Conservation (phyloP, 2,113 vertebrate species). For the Emydura subglobosa region DNA sequence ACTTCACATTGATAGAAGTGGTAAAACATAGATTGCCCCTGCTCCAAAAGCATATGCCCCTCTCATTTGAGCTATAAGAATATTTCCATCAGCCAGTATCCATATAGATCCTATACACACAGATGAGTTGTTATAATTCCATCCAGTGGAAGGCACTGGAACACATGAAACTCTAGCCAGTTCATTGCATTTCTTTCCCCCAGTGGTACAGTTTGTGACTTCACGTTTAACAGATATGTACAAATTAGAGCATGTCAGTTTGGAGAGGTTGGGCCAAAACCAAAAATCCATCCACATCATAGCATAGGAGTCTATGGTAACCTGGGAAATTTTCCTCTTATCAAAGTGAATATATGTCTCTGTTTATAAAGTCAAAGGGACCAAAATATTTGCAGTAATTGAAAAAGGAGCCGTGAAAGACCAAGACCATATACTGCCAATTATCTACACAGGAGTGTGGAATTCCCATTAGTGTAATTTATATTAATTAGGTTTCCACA, state of each 20-base stretch:
- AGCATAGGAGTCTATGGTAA: neutral
- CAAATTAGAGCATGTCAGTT: neutral
- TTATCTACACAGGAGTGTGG: conserved; percentile 56
- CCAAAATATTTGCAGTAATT: conserved; percentile 38
- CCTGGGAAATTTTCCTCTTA: neutral
- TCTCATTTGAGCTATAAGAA: neutral
- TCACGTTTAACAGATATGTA: neutral
- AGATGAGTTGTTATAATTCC: conserved; percentile 25
- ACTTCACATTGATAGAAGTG: neutral
- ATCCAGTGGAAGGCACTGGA: conserved; percentile 19
- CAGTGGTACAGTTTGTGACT: conserved; percentile 18
- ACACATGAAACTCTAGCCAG: neutral
- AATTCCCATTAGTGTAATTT: conserved; percentile 58
- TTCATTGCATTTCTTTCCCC: neutral
- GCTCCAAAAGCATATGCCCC: neutral
- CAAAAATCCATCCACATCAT: neutral
- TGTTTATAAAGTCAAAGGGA: conserved; percentile 55
- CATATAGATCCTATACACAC: neutral
- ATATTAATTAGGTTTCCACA: conserved; percentile 60
- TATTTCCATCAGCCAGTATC: neutral
- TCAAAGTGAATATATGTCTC: neutral
- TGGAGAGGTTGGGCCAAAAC: neutral
- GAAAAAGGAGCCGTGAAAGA: conserved; percentile 34
- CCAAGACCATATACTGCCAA: neutral
- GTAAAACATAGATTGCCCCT: neutral